phyloP scores from a whole-genome alignment of 2,888 invertebrate species.

The Plebejus argus region DNA sequence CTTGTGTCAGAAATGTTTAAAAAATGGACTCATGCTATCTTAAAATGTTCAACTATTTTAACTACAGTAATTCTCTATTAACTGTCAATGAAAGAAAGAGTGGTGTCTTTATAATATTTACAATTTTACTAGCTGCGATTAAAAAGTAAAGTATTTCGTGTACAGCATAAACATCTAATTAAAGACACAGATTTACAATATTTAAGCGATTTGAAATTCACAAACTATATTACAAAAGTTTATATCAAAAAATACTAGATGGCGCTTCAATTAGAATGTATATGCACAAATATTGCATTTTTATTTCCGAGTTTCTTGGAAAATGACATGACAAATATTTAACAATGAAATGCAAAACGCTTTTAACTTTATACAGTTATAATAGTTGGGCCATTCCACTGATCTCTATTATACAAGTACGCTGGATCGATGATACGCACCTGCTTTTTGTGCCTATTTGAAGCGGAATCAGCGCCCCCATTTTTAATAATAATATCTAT shows the following conservation, averaged over 20 bases:
- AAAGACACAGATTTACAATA: constrained; percentile 13
- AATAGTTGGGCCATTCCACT: background rate
- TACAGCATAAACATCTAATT: constrained; percentile 12
- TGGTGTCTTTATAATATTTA: background rate
- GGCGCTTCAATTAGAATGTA: background rate
- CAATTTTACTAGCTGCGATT: background rate
- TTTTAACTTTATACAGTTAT: background rate
- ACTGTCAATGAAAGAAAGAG: background rate
- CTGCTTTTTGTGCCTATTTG: too few species aligned
- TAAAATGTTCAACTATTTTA: background rate
- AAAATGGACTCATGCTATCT: too few species aligned
- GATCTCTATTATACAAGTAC: too few species aligned
- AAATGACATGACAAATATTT: background rate
- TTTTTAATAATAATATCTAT: too few species aligned
- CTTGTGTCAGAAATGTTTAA: too few species aligned
- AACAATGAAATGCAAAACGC: background rate
- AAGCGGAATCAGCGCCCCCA: too few species aligned
- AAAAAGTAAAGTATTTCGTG: background rate
- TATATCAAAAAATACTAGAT: constrained; percentile 7
- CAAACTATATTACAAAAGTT: background rate
- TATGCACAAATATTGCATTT: background rate
- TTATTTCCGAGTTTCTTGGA: background rate
- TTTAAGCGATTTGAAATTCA: background rate
- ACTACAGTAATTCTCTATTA: background rate
- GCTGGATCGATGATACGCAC: too few species aligned